Base-by-base conservation (phyloP, 1,140 invertebrate genomes). In the Acromyrmex echinatior region DNA sequence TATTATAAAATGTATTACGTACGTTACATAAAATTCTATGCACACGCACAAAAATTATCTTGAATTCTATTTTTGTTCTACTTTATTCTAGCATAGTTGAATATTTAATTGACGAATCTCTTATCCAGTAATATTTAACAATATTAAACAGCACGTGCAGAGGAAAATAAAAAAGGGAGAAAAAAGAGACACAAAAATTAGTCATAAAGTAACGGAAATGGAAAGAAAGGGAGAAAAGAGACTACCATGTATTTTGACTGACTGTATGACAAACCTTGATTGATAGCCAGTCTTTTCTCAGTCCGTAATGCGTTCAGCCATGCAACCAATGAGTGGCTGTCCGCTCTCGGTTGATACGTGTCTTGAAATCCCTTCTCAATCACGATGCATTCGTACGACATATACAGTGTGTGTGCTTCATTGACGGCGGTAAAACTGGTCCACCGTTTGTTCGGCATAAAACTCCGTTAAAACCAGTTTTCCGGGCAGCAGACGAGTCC, bases 401-500 rank as follows among this genome's bases (percentile, higher is more conserved):
- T 80, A 77, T 90, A 90, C 84, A 90, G 35, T 35, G 88, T 82
- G 88, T 82, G 87, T 77, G 79, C 87, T 89, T 90, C 88, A 90
- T 90, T 90, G 88, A 90, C 88, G 84, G 87, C 71, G 77, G 71
- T 77, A 81, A 76, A 90, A 90, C 88, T 89, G 88, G 88, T 90
- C 88, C 88, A 90, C 62, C 58, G 87, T 77, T 28, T 45, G 86
- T 51, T 68, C 82, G 76, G 87, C 53, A 90, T 90, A 81, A 90
- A 89, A 89, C 82, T 90, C 88, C 88, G 88, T 90, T 90, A 90
- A 84, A 90, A 90, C 88, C 84, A 90, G 88, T 90, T 89, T 86
- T 78, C 71, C 58, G 84, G 58, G 58, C 58, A 56, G 65, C 28
- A 14, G 79, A 80, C 74, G 81, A 21, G 45, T 12, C 28, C 25